These are phyloP conservation scores for Leiothrix lutea DNA, from an alignment of 2,113 vertebrate species.

Conservation along the genomic window DNA sequence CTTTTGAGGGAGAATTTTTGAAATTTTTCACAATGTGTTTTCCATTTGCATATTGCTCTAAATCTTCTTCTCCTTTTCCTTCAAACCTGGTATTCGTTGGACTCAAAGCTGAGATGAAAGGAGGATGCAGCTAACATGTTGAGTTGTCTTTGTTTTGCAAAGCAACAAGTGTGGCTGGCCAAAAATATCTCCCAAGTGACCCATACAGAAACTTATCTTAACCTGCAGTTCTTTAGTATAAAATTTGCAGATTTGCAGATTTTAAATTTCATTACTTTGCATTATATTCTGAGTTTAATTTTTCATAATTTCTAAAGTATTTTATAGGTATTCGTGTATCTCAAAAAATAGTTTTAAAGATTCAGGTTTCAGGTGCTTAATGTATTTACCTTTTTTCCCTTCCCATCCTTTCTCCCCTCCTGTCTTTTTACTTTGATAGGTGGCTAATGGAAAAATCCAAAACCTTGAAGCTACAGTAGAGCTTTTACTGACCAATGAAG, in stretches of 20 bases:
- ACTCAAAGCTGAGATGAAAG: background rate
- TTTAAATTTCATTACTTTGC: background rate
- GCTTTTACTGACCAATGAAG: slow-evolving; percentile 77
- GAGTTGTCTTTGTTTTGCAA: background rate
- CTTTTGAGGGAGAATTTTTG: background rate
- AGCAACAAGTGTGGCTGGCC: background rate
- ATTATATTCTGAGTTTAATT: background rate
- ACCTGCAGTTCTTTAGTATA: background rate
- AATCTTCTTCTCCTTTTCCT: background rate
- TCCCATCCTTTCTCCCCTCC: background rate
- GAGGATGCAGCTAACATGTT: background rate
- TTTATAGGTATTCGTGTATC: background rate
- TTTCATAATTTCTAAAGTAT: background rate
- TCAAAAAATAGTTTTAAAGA: background rate
- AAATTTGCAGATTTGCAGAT: background rate
- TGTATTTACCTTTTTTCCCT: background rate
- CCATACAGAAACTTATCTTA: background rate
- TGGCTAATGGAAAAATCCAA: slow-evolving; percentile 86
- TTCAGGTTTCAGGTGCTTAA: background rate
- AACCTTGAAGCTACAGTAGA: slow-evolving; percentile 85
- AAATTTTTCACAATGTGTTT: background rate
- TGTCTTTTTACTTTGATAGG: slow-evolving; percentile 71
- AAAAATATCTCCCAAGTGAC: background rate
- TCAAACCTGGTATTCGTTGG: background rate
- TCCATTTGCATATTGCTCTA: background rate